Evolutionary conservation across 2,797 vertebrate genomes (phyloP).

Genomic region (Geotrypetes seraphini): DNA sequence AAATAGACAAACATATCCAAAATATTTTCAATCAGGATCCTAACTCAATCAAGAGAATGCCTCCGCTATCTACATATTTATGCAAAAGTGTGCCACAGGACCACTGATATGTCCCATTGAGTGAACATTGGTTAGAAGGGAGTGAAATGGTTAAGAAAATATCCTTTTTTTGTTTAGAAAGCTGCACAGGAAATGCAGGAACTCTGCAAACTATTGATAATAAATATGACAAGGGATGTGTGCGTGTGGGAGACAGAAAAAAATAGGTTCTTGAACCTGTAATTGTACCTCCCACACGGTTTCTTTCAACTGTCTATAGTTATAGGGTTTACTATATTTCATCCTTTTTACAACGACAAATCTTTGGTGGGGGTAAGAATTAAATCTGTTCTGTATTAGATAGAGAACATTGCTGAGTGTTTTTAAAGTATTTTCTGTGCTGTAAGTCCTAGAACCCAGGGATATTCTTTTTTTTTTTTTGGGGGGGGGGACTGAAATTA

Average conservation of each 20-base stretch:
- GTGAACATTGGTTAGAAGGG: too few relatives aligned
- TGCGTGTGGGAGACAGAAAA: slow-evolving; percentile 40
- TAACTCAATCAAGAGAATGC: too few relatives aligned
- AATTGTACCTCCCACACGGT: slow-evolving; percentile 53
- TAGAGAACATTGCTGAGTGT: slow-evolving; percentile 12
- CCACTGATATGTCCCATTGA: too few relatives aligned
- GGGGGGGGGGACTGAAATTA: slow-evolving; percentile 9
- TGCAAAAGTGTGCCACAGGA: too few relatives aligned
- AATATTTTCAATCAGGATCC: too few relatives aligned
- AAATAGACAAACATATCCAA: too few relatives aligned
- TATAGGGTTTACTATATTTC: slow-evolving; percentile 33
- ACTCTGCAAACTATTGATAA: slow-evolving; percentile 32
- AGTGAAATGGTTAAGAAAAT: too few relatives aligned
- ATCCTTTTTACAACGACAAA: slow-evolving; percentile 25
- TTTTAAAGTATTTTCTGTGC: neutral
- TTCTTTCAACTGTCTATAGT: slow-evolving; percentile 45
- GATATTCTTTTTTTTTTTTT: neutral
- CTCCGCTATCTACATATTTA: too few relatives aligned
- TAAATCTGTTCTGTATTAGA: slow-evolving; percentile 12
- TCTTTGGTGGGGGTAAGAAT: slow-evolving; percentile 6
- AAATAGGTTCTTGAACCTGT: slow-evolving; percentile 50
- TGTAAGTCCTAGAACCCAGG: neutral
- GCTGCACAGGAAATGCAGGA: slow-evolving; percentile 20
- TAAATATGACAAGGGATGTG: slow-evolving; percentile 42
- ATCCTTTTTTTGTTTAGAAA: too few relatives aligned